Evolutionary conservation across 2,113 vertebrate genomes (phyloP), one percentile per base, ranked within the genome.

Genomic region (Pseudorasbora parva): DNA sequence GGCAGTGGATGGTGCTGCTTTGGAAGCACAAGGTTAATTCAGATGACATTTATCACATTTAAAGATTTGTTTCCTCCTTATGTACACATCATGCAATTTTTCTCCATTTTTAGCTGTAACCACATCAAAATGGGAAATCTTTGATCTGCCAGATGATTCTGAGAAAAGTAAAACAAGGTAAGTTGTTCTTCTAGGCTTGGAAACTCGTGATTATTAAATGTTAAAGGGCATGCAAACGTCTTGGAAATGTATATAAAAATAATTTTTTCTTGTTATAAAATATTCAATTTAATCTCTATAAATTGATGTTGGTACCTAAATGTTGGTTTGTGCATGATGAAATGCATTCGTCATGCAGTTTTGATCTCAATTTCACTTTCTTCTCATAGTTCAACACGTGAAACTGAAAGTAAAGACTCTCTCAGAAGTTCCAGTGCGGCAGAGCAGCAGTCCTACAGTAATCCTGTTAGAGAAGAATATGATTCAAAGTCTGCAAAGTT

Each of bases 111-210:
- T 81, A 99, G 98, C 98, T 88, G 96, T 99, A 81, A 99, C 97
- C 23, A 99, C 98, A 81, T 99, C 98, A 27, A 99, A 99, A 88
- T 99, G 98, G 98, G 98, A 99, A 85, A 87, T 95, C 57, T 97
- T 99, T 93, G 98, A 99, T 87, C 96, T 96, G 86, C 96, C 97
- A 30, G 97, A 97, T 86, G 97, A 97, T 91, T 93, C 95, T 77
- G 95, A 96, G 81, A 97, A 95, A 97, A 95, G 96, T 98, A 93
- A 93, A 87, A 66, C 75, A 45, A 76, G 75, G 86, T 84, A 60
- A 62, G n/a, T 27, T 47, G 6, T 68, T 33, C 33, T 68, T 21
- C 19, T 37, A 25, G 23, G 23, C 11, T 60, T 60, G 23, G 8
- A 59, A 59, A 59, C 57, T 59, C 8, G 10, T 60, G 11, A 25